Conservation (phyloP, 2,888 invertebrate genomes). For the Formica aserva region DNA sequence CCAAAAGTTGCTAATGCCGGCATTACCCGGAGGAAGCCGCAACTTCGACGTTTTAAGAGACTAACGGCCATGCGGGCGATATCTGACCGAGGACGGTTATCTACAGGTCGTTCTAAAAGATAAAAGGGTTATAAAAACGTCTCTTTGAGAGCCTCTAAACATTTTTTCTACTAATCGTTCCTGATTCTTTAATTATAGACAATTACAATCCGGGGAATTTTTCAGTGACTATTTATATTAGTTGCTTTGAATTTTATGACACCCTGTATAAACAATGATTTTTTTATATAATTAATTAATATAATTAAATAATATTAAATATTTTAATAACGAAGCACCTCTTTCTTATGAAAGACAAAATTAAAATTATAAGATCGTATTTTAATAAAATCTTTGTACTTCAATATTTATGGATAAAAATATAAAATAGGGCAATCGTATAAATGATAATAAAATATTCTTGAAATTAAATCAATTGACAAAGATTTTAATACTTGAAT, state of each 20-base stretch:
- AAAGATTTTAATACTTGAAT: background rate
- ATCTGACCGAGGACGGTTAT: slow-evolving; percentile 25
- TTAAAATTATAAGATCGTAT: background rate
- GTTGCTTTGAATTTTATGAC: background rate
- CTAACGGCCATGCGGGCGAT: slow-evolving; percentile 50
- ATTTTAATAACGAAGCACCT: background rate
- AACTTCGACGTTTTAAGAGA: slow-evolving; percentile 53
- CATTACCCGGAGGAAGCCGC: slow-evolving; percentile 34
- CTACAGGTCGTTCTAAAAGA: slow-evolving; percentile 41
- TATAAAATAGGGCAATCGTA: background rate
- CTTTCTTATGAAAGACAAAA: background rate
- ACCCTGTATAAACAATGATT: background rate
- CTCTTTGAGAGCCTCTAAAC: background rate
- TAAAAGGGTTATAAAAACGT: slow-evolving; percentile 6
- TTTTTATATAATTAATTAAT: background rate
- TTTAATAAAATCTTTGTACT: background rate
- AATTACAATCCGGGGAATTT: background rate
- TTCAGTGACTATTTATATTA: background rate
- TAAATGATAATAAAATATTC: background rate
- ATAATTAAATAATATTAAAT: background rate
- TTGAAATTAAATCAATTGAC: background rate
- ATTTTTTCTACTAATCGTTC: background rate
- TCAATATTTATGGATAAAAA: background rate
- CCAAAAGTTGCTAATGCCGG: slow-evolving; percentile 52
- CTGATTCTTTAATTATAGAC: background rate